Percentiles rank a stretch among this genome's conserved stretches.
phyloP scores from a whole-genome alignment of 2,888 invertebrate species.

The Cephus runcator region DNA sequence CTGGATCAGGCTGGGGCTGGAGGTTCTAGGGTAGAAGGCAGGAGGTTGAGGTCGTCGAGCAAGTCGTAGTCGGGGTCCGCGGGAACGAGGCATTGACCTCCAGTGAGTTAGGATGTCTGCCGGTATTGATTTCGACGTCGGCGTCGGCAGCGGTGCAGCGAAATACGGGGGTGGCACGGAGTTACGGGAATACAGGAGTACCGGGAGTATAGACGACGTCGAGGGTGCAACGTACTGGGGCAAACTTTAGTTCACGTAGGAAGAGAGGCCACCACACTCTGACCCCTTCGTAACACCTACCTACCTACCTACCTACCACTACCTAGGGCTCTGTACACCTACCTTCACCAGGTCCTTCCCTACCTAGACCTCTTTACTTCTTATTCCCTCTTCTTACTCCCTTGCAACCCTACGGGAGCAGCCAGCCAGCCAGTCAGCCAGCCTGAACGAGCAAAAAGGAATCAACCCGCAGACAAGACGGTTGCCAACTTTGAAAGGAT shows the following conservation, averaged over 20 bases:
- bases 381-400: constrained; percentile 10
- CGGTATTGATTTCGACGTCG: constrained; percentile 66
- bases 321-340: constrained; percentile 4
- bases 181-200: constrained; percentile 49
- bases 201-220: constrained; percentile 28
- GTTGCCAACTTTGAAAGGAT: constrained; percentile 49
- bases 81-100: constrained; percentile 73
- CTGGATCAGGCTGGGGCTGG: constrained; percentile 39
- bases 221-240: constrained; percentile 63
- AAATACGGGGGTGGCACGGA: constrained; percentile 43
- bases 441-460: constrained; percentile 34
- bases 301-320: constrained; percentile 17
- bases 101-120: constrained; percentile 68
- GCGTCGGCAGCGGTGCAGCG: constrained; percentile 50
- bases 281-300: neutral
- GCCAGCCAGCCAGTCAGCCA: neutral
- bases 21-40: constrained; percentile 50
- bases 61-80: constrained; percentile 63
- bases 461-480: constrained; percentile 45
- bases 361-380: constrained; percentile 11
- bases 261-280: neutral
- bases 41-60: constrained; percentile 67
- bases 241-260: constrained; percentile 48
- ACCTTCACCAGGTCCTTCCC: neutral
- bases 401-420: constrained; percentile 17